Conservation (phyloP, 2,888 invertebrate genomes). For the Dicycla oo region DNA sequence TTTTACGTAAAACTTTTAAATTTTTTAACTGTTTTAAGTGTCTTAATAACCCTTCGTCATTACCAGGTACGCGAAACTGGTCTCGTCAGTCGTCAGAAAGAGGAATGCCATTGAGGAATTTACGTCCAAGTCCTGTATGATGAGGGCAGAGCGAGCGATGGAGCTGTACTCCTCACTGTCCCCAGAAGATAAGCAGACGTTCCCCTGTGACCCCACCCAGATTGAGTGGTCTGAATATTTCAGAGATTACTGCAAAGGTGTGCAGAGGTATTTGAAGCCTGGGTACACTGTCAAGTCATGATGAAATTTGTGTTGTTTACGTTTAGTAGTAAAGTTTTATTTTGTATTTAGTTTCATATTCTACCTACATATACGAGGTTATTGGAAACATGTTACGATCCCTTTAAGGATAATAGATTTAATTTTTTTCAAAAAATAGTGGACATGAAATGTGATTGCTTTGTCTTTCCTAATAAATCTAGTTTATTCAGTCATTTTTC, state of each 20-base stretch:
- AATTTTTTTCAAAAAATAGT: too few relatives aligned
- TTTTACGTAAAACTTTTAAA: background rate
- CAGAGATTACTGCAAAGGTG: slow-evolving; percentile 95
- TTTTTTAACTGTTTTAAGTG: background rate
- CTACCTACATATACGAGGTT: too few relatives aligned
- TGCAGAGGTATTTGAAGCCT: slow-evolving; percentile 71
- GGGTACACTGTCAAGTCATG: background rate
- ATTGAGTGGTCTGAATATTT: slow-evolving; percentile 96
- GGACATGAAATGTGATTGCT: too few relatives aligned
- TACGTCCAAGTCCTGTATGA: slow-evolving; percentile 94
- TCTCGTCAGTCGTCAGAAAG: slow-evolving; percentile 92
- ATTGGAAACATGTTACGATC: too few relatives aligned
- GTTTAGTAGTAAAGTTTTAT: background rate
- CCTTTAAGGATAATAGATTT: too few relatives aligned
- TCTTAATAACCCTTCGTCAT: background rate
- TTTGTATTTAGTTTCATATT: too few relatives aligned
- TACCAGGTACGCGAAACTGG: slow-evolving; percentile 92
- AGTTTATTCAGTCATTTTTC: too few relatives aligned
- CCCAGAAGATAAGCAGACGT: slow-evolving; percentile 92
- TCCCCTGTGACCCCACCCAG: slow-evolving; percentile 94
- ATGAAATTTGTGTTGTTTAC: background rate
- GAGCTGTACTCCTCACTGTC: slow-evolving; percentile 90
- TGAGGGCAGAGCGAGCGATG: slow-evolving; percentile 93
- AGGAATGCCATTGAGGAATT: slow-evolving; percentile 94
- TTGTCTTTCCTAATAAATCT: too few relatives aligned